Conservation (phyloP, 2,888 invertebrate genomes). For the Nephrocerus scutellatus region DNA sequence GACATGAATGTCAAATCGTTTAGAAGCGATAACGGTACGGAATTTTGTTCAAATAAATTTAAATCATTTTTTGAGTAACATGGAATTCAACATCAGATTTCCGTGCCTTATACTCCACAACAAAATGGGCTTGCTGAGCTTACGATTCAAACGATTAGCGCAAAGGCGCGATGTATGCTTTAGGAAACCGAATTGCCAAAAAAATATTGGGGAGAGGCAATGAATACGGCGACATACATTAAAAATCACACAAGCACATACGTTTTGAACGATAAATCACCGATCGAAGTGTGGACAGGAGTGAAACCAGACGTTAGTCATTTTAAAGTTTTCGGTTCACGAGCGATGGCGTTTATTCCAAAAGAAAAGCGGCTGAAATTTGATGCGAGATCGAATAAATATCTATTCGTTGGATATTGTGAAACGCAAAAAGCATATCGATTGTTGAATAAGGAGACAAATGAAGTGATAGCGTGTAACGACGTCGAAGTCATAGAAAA, state of each 20-base stretch:
- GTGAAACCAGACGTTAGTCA: slow-evolving; percentile 32
- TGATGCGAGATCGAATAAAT: too few species aligned
- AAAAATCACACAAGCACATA: slow-evolving; percentile 1
- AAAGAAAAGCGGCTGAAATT: slow-evolving; percentile 30
- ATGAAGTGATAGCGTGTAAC: background rate
- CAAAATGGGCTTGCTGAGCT: slow-evolving; percentile 8
- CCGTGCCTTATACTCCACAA: slow-evolving; percentile 7
- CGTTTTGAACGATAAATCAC: slow-evolving; percentile 24
- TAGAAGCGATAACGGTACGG: slow-evolving; percentile 11
- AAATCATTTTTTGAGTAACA: background rate
- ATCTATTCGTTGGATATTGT: slow-evolving; percentile 11
- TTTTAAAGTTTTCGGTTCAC: slow-evolving; percentile 36
- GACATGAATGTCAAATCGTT: too few species aligned
- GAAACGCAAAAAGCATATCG: slow-evolving; percentile 2
- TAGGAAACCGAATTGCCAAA: slow-evolving; percentile 10
- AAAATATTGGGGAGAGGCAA: slow-evolving; percentile 35
- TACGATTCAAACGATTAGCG: slow-evolving; percentile 14
- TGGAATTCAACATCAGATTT: slow-evolving; percentile 7
- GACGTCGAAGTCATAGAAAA: slow-evolving; percentile 1
- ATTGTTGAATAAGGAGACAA: background rate
- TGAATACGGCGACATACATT: slow-evolving; percentile 7
- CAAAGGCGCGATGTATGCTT: slow-evolving; percentile 17
- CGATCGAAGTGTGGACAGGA: slow-evolving; percentile 35
- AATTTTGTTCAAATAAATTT: slow-evolving; percentile 1
- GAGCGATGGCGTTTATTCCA: slow-evolving; percentile 32